Base-by-base conservation (phyloP, 2,888 invertebrate genomes). In the Chloroclysta siterata region DNA sequence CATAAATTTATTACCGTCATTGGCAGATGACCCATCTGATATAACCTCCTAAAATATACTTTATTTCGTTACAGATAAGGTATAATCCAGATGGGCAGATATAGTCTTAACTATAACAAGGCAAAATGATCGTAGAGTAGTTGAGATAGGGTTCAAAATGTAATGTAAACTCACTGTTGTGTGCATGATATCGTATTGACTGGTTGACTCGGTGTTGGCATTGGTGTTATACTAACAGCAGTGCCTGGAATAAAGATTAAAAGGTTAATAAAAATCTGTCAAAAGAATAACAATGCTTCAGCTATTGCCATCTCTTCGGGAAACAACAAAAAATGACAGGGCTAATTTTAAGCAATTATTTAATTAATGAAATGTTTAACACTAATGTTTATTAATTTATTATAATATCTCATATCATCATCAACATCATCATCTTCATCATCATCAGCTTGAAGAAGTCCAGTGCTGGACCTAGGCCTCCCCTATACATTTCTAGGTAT, bases 81-180 rank as follows among this genome's bases (percentile, higher is more conserved):
- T 22, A 53, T 13, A 44, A n/a, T 22, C n/a, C 22, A n/a, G 2
- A 10, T 14, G 2, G 10, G 13, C 39, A 14, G 13, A 47, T 15
- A 13, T 29, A 13, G 17, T 8, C 17, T 4, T 11, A 17, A 17
- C 17, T 10, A 52, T 47, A 11, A 15, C 14, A 14, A n/a, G 15
- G 48, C 11, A 55, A 46, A 52, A 13, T 41, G 13, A 41, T 44
- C 52, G 33, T 56, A 33, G 6, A 48, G 50, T 60, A 13, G 1
- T 17, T 1, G 33, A 42, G 6, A 39, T 66, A 63, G 29, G 51
- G 50, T 55, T 53, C 8, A 48, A 47, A 22, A 48, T 48, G 52
- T 17, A 6, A 36, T 50, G 48, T 47, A 59, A 77, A 91, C 92
- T 92, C 84, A 93, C 92, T 92, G 92, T 73, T 90, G 91, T 13